A percentile compares a stretch with the other conserved stretches of the same genome.
Evolutionary conservation across 2,113 vertebrate species (phyloP).

Genomic region (Cinclus mexicanus): DNA sequence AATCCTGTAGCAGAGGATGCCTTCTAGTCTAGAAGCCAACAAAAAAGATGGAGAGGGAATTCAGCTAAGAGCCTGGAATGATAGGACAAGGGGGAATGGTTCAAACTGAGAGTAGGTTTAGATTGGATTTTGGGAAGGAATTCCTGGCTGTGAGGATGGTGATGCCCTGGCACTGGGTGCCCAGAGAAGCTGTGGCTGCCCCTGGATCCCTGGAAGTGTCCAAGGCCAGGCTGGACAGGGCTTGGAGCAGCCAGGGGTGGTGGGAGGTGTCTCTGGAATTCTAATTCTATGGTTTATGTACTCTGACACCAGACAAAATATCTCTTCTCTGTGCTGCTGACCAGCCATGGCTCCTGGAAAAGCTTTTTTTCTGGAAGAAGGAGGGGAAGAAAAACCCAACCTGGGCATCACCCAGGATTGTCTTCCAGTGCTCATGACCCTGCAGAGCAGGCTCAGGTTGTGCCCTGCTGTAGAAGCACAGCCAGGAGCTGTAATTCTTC

Average conservation of each 20-base stretch:
- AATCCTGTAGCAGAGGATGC: neutral
- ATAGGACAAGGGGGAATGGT: neutral
- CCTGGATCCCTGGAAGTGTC: neutral
- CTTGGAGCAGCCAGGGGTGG: neutral
- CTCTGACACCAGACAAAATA: neutral
- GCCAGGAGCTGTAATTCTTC: neutral
- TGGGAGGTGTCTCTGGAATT: neutral
- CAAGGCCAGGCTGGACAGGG: neutral
- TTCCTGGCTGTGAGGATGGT: neutral
- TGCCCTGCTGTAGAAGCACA: fast-evolving
- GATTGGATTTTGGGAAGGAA: neutral
- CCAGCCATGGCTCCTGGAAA: neutral
- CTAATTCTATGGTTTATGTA: neutral
- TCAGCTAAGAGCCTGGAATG: neutral
- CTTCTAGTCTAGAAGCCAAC: neutral
- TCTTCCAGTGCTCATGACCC: no score
- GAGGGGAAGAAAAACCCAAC: neutral
- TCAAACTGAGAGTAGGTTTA: neutral
- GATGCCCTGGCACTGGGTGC: neutral
- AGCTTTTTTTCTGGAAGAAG: neutral
- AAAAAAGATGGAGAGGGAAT: neutral
- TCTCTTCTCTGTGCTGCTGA: neutral
- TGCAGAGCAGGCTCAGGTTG: neutral
- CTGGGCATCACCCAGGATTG: no score
- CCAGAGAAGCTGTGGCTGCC: neutral